These are phyloP conservation scores for Gambusia affinis DNA, from an alignment of 2,113 vertebrate genomes.

Conservation along the genomic window DNA sequence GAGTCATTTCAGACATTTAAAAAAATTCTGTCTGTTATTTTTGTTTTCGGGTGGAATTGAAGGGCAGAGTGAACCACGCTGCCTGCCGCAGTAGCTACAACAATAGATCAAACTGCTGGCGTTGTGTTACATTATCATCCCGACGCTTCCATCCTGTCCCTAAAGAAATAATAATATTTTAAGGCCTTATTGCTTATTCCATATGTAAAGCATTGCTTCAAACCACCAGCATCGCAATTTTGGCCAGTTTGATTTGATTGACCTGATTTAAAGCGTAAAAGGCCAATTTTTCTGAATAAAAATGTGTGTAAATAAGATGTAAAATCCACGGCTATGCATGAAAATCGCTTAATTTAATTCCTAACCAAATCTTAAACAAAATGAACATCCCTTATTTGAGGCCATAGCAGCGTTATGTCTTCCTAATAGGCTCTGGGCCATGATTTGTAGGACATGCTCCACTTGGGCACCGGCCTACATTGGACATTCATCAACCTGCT, in stretches of 20 bases:
- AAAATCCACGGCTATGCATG: not conserved
- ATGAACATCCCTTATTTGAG: constrained; percentile 38
- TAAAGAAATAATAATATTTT: not conserved
- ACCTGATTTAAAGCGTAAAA: not conserved
- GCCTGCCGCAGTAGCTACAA: constrained; percentile 70
- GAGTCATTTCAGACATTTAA: not conserved
- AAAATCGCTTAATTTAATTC: not conserved
- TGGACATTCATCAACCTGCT: constrained; percentile 8
- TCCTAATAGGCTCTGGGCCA: constrained; percentile 18
- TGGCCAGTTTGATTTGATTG: not conserved
- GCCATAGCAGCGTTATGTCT: constrained; percentile 18
- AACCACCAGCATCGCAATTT: not conserved
- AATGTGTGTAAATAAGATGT: no score
- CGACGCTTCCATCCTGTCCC: not conserved
- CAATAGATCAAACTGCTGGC: constrained; percentile 68
- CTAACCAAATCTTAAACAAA: not conserved
- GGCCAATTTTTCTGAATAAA: no score
- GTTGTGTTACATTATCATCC: constrained; percentile 52
- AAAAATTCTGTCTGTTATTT: not conserved
- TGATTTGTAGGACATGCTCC: constrained; percentile 53
- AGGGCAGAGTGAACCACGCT: constrained; percentile 59
- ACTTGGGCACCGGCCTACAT: constrained; percentile 46
- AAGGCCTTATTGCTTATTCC: not conserved
- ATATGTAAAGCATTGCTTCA: not conserved
- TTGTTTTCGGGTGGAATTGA: constrained; percentile 7